Percentiles rank a stretch among this genome's conserved stretches.
phyloP scores from a whole-genome alignment of 2,888 invertebrate species.

The Volucella inanis region DNA sequence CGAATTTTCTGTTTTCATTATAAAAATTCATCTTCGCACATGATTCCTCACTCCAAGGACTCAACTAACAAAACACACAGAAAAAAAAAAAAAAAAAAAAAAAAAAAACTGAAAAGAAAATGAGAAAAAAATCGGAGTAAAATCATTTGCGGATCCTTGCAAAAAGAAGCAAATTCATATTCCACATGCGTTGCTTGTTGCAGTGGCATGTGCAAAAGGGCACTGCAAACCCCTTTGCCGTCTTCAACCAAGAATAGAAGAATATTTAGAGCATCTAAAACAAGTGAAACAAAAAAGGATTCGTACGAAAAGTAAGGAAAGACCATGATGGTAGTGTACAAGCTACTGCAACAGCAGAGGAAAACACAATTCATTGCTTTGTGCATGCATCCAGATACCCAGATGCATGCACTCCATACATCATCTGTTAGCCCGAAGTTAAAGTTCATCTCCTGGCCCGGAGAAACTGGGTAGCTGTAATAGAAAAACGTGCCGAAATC shows the following conservation, averaged over 20 bases:
- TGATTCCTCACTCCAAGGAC: constrained; percentile 29
- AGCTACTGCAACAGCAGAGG: constrained; percentile 20
- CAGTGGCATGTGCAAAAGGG: constrained; percentile 50
- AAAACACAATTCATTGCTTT: constrained; percentile 60
- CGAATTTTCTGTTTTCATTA: constrained; percentile 51
- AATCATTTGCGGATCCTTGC: constrained; percentile 27
- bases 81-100: background rate
- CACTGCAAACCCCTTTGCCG: background rate
- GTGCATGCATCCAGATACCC: constrained; percentile 59
- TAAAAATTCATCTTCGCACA: constrained; percentile 61
- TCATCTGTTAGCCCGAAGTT: constrained; percentile 68
- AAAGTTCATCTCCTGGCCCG: constrained; percentile 63
- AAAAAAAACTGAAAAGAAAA: background rate
- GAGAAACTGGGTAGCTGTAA: constrained; percentile 49
- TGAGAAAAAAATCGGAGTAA: background rate
- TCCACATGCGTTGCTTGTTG: constrained; percentile 59
- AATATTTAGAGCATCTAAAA: constrained; percentile 38
- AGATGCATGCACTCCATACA: constrained; percentile 60
- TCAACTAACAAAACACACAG: background rate
- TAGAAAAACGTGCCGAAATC: constrained; percentile 74
- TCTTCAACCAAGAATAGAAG: constrained; percentile 21
- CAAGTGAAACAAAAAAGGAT: background rate
- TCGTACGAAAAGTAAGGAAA: background rate
- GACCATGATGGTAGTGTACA: background rate
- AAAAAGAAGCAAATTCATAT: constrained; percentile 55